Evolutionary conservation across 2,113 vertebrate species (phyloP).

Genomic region (Sebastes fasciatus): DNA sequence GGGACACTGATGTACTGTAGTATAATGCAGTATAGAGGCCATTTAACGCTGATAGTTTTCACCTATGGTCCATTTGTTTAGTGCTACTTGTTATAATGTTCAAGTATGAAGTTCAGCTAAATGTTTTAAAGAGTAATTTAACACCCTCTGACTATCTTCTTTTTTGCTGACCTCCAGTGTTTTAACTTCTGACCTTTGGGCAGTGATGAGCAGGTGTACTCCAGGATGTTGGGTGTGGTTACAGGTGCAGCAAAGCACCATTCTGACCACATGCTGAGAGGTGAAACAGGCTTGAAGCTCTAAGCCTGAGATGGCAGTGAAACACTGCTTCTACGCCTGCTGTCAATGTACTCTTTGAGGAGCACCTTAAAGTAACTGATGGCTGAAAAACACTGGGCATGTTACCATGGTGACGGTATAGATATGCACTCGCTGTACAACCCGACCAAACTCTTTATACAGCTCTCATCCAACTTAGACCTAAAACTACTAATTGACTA

Average conservation of each 20-base stretch:
- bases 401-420: slow-evolving; percentile 6
- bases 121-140: neutral
- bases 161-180: neutral
- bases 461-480: slow-evolving; percentile 29
- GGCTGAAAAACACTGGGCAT: slow-evolving; percentile 1
- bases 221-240: neutral
- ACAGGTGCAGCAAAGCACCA: neutral
- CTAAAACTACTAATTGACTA: slow-evolving; percentile 50
- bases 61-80: neutral
- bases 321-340: slow-evolving; percentile 6
- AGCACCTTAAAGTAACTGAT: slow-evolving; percentile 18
- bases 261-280: neutral
- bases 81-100: neutral
- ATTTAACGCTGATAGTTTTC: neutral
- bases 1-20: neutral
- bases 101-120: neutral
- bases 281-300: neutral
- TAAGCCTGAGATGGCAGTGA: slow-evolving; percentile 13
- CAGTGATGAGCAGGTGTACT: slow-evolving; percentile 16
- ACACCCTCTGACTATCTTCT: neutral
- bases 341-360: neutral
- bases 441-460: slow-evolving; percentile 23
- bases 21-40: neutral
- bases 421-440: slow-evolving; percentile 16
- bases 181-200: neutral